Base-by-base conservation (phyloP, 35 echinoderm and acorn worm species). In the Heliocidaris erythrogramma region DNA sequence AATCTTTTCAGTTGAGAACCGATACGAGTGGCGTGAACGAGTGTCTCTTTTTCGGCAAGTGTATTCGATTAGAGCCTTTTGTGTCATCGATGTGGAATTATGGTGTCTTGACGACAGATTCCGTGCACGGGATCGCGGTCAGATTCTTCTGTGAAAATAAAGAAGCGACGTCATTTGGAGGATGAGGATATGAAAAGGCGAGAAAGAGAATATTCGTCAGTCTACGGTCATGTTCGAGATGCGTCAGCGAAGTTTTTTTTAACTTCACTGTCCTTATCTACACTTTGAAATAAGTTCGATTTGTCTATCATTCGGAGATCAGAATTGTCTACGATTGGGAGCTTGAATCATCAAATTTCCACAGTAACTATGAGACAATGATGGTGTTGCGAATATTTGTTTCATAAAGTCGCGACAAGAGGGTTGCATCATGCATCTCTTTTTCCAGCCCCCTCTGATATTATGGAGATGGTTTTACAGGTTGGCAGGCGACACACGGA, bases 401-500 rank as follows among this genome's bases (percentile, higher is more conserved):
- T 8, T 18, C 7, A 78, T 78, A 78, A 78, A 2, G 8, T 21
- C 27, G 27, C 24, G n/a, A 78, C 7, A 78, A 78, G 27, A n/a
- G 65, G 27, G 65, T 7, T 78, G 65, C 65, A 78, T 9, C 65
- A 78, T 78, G 65, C 65, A 78, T 7, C 65, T 78, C 65, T 78
- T 78, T 21, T n/a, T 27, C 27, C 65, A 78, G 27, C 21, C 65
- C 65, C 65, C 65, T 78, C 65, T 78, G 4, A 78, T 78, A 78
- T 78, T 78, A n/a, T 78, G 65, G 65, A 78, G 65, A 78, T 78
- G 65, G 65, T 78, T 78, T 78, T 78, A 78, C 65, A 78, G 65
- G 65, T 78, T 78, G 65, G 65, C 21, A 78, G 27, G 27, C 65
- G 27, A 17, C 65, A 27, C 8, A 27, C 18, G 65, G 4, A 21